Evolutionary conservation across 1,140 invertebrate genomes (phyloP).

Genomic region (Venustaconcha ellipsiformis): DNA sequence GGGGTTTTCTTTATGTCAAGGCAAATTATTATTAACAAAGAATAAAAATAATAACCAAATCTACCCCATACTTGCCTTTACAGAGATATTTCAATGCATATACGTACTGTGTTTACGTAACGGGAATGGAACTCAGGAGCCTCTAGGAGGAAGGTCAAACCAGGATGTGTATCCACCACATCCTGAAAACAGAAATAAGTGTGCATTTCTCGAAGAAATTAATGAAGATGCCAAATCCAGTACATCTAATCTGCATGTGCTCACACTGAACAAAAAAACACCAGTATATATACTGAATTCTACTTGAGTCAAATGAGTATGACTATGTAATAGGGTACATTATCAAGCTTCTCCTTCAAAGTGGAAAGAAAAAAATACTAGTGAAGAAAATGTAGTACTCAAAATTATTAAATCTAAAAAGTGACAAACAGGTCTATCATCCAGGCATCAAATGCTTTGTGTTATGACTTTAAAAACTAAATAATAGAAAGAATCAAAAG

Average conservation of each 20-base stretch:
- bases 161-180: conserved; percentile 99
- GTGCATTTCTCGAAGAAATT: neutral
- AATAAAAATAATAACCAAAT: too few relatives aligned
- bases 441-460: too few relatives aligned
- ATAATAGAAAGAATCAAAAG: too few relatives aligned
- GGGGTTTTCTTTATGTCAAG: too few relatives aligned
- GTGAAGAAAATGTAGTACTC: too few relatives aligned
- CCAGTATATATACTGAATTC: neutral
- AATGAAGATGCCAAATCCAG: neutral
- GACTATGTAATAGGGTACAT: too few relatives aligned
- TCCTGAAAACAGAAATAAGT: conserved; percentile 79
- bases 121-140: conserved; percentile 98
- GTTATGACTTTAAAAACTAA: too few relatives aligned
- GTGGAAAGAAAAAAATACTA: too few relatives aligned
- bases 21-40: too few relatives aligned
- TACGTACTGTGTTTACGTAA: conserved; percentile 94
- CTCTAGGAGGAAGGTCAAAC: conserved; percentile 95
- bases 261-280: neutral
- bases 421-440: too few relatives aligned
- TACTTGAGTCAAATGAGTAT: neutral
- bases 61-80: too few relatives aligned
- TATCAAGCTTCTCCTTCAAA: neutral
- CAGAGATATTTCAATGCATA: neutral
- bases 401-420: too few relatives aligned
- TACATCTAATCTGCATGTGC: neutral